phyloP scores from a whole-genome alignment of 2,888 invertebrate species.

The Subacronicta megacephala region DNA sequence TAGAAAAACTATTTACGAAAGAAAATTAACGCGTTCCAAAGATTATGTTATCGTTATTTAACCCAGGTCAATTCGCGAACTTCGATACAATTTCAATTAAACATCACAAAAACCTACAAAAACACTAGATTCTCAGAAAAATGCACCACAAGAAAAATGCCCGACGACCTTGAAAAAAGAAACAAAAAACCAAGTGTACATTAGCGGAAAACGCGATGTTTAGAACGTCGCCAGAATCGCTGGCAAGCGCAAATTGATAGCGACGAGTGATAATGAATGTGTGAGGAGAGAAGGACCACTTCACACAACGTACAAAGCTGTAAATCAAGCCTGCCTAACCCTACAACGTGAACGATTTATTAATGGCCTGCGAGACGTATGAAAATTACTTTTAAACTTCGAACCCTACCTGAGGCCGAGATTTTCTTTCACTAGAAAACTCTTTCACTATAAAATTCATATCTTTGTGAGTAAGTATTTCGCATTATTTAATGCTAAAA shows the following conservation, averaged over 20 bases:
- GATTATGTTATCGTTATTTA: too few relatives aligned
- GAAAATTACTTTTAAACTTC: too few relatives aligned
- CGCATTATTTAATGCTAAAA: too few relatives aligned
- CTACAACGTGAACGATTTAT: too few relatives aligned
- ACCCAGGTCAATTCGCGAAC: not conserved
- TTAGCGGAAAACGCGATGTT: constrained; percentile 75
- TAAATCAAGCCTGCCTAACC: too few relatives aligned
- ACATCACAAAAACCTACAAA: constrained; percentile 46
- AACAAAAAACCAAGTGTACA: constrained; percentile 59
- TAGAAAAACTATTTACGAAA: too few relatives aligned
- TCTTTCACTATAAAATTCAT: too few relatives aligned
- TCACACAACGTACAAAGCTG: not conserved
- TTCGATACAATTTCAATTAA: constrained; percentile 5
- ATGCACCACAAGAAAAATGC: constrained; percentile 75
- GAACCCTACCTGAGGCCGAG: too few relatives aligned
- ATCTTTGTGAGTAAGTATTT: too few relatives aligned
- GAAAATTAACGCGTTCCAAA: too few relatives aligned
- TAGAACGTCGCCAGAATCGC: constrained; percentile 73
- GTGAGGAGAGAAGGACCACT: constrained; percentile 18
- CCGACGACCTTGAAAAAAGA: constrained; percentile 76
- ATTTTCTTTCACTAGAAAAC: too few relatives aligned
- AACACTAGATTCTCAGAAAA: constrained; percentile 62
- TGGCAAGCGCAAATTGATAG: constrained; percentile 80
- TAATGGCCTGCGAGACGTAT: too few relatives aligned
- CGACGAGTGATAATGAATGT: constrained; percentile 59